These are phyloP conservation scores for Ciona savignyi DNA, from an alignment of 23 tunicate genomes.

Conservation along the genomic window DNA sequence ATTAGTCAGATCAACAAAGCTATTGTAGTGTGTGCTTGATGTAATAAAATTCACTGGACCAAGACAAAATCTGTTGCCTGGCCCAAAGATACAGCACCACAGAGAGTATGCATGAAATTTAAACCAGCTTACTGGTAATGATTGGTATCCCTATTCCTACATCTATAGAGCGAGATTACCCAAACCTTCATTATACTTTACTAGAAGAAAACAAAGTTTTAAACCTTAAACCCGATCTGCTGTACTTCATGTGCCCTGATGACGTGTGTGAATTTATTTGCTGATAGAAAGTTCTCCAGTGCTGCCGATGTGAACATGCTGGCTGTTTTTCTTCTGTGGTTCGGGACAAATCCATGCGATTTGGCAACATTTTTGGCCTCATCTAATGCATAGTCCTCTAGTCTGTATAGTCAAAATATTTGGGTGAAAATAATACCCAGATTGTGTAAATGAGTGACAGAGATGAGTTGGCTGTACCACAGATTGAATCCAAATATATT, in stretches of 20 bases:
- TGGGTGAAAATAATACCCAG: not conserved
- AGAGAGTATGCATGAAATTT: too few species aligned
- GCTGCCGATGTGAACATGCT: constrained; percentile 83
- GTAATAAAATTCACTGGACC: too few species aligned
- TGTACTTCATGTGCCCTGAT: constrained; percentile 93
- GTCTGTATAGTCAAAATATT: not conserved
- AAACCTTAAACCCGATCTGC: constrained; percentile 86
- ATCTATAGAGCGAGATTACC: not conserved
- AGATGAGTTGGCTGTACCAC: not conserved
- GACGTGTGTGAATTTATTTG: constrained; percentile 76
- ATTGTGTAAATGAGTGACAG: not conserved
- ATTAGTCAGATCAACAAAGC: too few species aligned
- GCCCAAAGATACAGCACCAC: too few species aligned
- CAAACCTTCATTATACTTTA: not conserved
- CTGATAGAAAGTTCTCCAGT: constrained; percentile 46
- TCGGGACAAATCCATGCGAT: constrained; percentile 50
- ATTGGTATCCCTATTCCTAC: too few species aligned
- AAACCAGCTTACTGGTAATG: too few species aligned
- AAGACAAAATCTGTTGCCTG: too few species aligned
- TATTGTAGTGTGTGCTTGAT: too few species aligned
- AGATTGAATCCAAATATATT: too few species aligned
- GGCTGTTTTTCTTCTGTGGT: constrained; percentile 62
- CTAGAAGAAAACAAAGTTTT: not conserved
- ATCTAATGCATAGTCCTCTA: constrained; percentile 28
- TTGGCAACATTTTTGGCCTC: constrained; percentile 24